Percentiles rank a stretch among this genome's conserved stretches.
Evolutionary conservation across 2,888 invertebrate genomes (phyloP).

Genomic region (Agrotis puta): DNA sequence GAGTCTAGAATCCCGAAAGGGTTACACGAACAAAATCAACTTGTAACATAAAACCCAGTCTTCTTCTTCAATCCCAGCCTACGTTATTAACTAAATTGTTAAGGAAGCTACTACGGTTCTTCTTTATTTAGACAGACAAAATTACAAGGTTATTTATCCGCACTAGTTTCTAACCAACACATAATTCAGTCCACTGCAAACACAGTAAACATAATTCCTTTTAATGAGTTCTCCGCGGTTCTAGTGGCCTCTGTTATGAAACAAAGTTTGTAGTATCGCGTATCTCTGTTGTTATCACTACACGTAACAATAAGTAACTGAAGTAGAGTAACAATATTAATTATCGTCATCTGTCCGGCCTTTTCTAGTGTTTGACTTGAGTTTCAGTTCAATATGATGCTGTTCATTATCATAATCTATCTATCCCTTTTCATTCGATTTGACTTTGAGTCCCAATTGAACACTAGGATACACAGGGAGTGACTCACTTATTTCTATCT

Average conservation of each 20-base stretch:
- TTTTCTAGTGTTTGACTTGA: background rate
- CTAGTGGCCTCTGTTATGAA: conserved; percentile 57
- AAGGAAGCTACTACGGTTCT: too few species aligned
- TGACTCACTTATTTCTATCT: too few species aligned
- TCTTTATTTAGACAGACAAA: conserved; percentile 2
- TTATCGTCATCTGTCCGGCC: background rate
- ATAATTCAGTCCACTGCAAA: conserved; percentile 35
- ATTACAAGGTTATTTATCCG: conserved; percentile 26
- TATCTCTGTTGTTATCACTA: conserved; percentile 57
- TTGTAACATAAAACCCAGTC: background rate
- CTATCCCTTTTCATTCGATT: background rate
- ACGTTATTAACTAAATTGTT: background rate
- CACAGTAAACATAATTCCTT: conserved; percentile 49
- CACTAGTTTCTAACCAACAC: conserved; percentile 15
- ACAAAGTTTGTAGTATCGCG: conserved; percentile 54
- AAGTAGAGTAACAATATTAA: conserved; percentile 30
- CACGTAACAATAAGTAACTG: conserved; percentile 53
- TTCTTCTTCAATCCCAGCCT: background rate
- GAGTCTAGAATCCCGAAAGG: too few species aligned
- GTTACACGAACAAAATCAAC: background rate
- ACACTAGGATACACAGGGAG: too few species aligned
- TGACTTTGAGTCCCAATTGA: too few species aligned
- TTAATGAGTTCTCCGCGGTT: conserved; percentile 44
- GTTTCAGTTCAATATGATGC: background rate
- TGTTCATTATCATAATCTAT: background rate